These are phyloP conservation scores for Bugula neritina DNA, from an alignment of 2,888 invertebrate species.

Conservation along the genomic window DNA sequence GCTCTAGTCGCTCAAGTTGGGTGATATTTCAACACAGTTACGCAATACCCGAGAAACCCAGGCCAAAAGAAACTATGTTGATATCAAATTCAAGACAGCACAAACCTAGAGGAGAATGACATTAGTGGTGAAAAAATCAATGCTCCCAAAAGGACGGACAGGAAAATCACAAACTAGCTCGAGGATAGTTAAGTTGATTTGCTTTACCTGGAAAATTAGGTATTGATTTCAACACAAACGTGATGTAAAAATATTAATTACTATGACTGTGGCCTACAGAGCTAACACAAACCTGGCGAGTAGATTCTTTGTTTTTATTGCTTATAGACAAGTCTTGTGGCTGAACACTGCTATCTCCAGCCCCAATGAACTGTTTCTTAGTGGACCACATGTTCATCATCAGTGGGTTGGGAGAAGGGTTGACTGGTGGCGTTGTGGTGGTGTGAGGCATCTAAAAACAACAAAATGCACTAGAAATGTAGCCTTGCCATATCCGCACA, in stretches of 20 bases:
- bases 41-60: no score
- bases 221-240: no score
- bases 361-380: conserved; percentile 1
- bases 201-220: no score
- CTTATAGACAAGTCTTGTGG: conserved; percentile 15
- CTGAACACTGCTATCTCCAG: conserved; percentile 3
- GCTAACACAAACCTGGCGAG: background rate
- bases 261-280: no score
- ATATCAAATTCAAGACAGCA: no score
- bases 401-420: background rate
- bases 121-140: background rate
- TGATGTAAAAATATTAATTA: no score
- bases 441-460: conserved; percentile 20
- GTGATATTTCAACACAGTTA: no score
- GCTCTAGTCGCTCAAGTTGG: no score
- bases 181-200: background rate
- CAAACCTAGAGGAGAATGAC: background rate
- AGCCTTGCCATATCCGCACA: no score
- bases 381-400: conserved; percentile 17
- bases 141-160: background rate
- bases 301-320: conserved; percentile 4
- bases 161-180: background rate
- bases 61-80: no score
- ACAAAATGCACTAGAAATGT: no score
- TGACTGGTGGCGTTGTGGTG: background rate